Conservation (phyloP, 2,888 invertebrate species). For the Aleiodes alternator region DNA sequence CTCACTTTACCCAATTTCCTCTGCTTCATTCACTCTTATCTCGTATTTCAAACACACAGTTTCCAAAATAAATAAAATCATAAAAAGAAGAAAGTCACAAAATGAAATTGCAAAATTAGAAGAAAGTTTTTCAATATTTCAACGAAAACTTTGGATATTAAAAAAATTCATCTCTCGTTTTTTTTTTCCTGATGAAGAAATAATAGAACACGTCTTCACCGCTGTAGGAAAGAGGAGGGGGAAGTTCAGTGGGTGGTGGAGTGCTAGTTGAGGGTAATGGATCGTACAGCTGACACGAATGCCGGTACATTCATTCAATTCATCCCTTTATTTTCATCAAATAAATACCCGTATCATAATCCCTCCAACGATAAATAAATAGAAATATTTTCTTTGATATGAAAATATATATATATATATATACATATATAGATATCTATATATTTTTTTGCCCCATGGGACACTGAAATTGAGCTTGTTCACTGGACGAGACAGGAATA, state of each 20-base stretch:
- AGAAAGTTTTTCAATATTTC: slow-evolving; percentile 32
- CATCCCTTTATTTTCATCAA: slow-evolving; percentile 41
- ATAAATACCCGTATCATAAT: slow-evolving; percentile 29
- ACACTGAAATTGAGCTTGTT: background rate
- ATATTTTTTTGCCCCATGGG: background rate
- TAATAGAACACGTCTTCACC: slow-evolving; percentile 24
- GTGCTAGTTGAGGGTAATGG: slow-evolving; percentile 41
- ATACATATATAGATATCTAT: no score
- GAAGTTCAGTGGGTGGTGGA: slow-evolving; percentile 31
- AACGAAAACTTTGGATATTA: slow-evolving; percentile 20
- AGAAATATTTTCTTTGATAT: background rate
- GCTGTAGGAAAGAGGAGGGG: slow-evolving; percentile 13
- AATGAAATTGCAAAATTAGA: slow-evolving; percentile 21
- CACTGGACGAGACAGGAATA: no score
- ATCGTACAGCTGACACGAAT: slow-evolving; percentile 50
- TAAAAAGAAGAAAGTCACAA: background rate
- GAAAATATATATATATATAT: no score
- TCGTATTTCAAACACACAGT: slow-evolving; percentile 29
- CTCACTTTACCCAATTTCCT: slow-evolving; percentile 13
- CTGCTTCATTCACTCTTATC: slow-evolving; percentile 19
- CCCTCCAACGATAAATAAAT: slow-evolving; percentile 13
- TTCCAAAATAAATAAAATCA: background rate
- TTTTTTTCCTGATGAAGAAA: slow-evolving; percentile 27
- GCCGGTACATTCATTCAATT: slow-evolving; percentile 40
- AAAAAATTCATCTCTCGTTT: slow-evolving; percentile 21